Evolutionary conservation across 2,888 invertebrate species (phyloP), one percentile per base, ranked within the genome.

Genomic region (Phragmatobia fuliginosa): DNA sequence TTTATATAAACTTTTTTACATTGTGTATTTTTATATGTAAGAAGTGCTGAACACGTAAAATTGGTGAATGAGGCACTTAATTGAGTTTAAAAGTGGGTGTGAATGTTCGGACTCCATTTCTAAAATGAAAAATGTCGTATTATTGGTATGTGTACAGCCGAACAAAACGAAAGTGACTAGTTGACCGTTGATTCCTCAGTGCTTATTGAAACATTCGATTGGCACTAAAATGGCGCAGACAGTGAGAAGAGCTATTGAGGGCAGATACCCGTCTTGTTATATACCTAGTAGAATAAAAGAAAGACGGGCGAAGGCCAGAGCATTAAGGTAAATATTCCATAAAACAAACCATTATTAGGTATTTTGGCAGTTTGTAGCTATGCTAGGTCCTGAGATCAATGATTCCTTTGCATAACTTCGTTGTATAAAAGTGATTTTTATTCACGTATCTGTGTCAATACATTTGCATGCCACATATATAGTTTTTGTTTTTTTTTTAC

Each of bases 221-320:
- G 81, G 81, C 76, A 71, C 75, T 82, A 94, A 89, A 90, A 97
- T 97, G 97, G 97, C 97, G 83, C 97, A 97, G 91, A 97, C 97
- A 38, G 95, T 96, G 76, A 96, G 97, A 88, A 95, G 96, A 81
- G 96, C 97, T 67, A 95, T 97, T 72, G 97, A 97, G 85, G 98
- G 98, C 71, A 95, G 96, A 80, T 96, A 96, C 87, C 98, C 98
- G 66, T 96, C 97, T n/a, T 98, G 98, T 88, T 97, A 97, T 74
- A 95, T 96, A 81, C 95, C 94, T 61, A 95, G 95, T 74, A 96
- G 98, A 77, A 92, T 98, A 66, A 97, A 98, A 82, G 98, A 98
- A 82, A 96, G 98, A 72, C 95, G 96, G 78, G 96, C 96, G 0
- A 97, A 97, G 87, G 96, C 96, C 8, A 96, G 96, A 87, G 96